phyloP scores from a whole-genome alignment of 2,113 vertebrate genomes.

The Esox niger region DNA sequence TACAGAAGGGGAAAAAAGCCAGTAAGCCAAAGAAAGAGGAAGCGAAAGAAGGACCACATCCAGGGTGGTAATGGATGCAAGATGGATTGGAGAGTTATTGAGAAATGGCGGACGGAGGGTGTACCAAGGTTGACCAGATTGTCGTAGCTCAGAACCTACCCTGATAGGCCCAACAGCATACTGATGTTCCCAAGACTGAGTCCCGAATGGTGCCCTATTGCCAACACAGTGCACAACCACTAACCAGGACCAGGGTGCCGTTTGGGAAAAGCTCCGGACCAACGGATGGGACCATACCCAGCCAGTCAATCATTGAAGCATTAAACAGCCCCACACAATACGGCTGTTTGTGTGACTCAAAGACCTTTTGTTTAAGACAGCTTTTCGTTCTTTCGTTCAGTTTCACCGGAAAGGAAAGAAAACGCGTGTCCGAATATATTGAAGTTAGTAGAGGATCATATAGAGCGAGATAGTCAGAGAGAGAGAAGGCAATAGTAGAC shows the following conservation, averaged over 20 bases:
- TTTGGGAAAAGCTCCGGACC: too few species aligned
- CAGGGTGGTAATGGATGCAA: too few species aligned
- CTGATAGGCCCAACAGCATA: slow-evolving; percentile 40
- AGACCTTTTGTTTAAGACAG: slow-evolving; percentile 42
- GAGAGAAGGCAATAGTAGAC: slow-evolving; percentile 24
- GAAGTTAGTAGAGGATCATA: too few species aligned
- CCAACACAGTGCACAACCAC: too few species aligned
- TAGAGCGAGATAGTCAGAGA: slow-evolving; percentile 32
- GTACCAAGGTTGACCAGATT: too few species aligned
- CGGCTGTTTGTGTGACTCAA: slow-evolving; percentile 48
- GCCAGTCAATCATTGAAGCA: slow-evolving; percentile 61
- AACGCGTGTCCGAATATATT: slow-evolving; percentile 53
- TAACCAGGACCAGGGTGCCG: too few species aligned
- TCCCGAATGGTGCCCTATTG: too few species aligned
- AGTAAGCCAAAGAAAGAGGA: too few species aligned
- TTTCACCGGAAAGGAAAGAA: slow-evolving; percentile 35
- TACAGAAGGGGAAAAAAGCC: too few species aligned
- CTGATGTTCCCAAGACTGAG: slow-evolving; percentile 54
- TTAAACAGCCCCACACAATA: slow-evolving; percentile 54
- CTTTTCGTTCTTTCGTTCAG: slow-evolving; percentile 43
- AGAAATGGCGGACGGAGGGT: too few species aligned
- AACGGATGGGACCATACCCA: slow-evolving; percentile 40
- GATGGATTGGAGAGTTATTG: background rate
- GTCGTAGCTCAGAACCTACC: background rate
- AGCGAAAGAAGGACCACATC: too few species aligned